Percentiles rank a stretch among this genome's conserved stretches.
Conservation (phyloP, 2,113 vertebrate species). For the Grus americana region DNA sequence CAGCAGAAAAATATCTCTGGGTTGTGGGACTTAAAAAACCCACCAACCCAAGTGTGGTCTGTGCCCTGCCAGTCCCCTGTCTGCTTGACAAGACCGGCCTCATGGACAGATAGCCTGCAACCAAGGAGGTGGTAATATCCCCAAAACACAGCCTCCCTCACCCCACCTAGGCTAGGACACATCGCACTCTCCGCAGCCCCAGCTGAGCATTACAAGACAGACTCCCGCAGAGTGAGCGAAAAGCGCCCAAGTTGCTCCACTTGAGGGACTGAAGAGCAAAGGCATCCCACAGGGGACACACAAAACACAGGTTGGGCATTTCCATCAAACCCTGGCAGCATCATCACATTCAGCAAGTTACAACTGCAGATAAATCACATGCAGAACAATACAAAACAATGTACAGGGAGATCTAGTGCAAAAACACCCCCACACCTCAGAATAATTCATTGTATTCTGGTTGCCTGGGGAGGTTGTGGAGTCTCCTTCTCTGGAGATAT, state of each 20-base stretch:
- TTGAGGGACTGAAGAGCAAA: too few relatives aligned
- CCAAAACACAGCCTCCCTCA: neutral
- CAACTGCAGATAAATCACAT: too few relatives aligned
- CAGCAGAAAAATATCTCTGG: neutral
- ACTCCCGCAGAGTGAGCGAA: neutral
- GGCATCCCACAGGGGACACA: too few relatives aligned
- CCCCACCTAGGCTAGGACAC: neutral
- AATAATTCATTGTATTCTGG: neutral
- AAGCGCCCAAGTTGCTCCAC: neutral
- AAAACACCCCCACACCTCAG: neutral
- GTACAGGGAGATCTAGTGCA: neutral
- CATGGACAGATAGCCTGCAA: neutral
- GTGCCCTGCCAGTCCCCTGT: neutral
- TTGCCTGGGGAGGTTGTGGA: too few relatives aligned
- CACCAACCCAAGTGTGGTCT: neutral
- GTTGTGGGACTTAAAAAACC: neutral
- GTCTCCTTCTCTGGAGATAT: too few relatives aligned
- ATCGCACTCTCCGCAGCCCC: neutral
- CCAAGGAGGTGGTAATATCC: neutral
- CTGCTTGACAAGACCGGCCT: neutral
- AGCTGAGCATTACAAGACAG: accelerated
- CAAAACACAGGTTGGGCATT: neutral
- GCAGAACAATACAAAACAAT: neutral
- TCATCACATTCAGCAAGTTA: accelerated
- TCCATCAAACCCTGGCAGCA: neutral